A percentile compares a stretch with the other conserved stretches of the same genome.
These are phyloP conservation scores for Temnothorax ravouxi DNA, from an alignment of 2,888 invertebrate species.

Conservation along the genomic window DNA sequence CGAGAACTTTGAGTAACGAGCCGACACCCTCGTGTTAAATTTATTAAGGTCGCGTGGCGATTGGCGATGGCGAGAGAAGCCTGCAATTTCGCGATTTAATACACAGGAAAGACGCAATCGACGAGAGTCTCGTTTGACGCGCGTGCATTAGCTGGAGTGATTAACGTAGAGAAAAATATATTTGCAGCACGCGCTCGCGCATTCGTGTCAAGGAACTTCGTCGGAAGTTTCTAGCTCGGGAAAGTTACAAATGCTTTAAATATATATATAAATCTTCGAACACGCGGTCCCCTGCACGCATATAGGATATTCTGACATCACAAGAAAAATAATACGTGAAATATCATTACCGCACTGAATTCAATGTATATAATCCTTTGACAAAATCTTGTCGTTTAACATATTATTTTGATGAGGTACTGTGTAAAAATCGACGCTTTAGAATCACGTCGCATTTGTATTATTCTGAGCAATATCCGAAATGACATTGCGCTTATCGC, in stretches of 20 bases:
- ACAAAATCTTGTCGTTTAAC: neutral
- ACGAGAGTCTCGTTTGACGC: conserved; percentile 29
- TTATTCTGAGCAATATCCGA: neutral
- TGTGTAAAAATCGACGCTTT: neutral
- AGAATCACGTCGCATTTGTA: neutral
- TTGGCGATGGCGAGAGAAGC: conserved; percentile 31
- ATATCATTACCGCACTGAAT: neutral
- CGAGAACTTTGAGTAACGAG: conserved; percentile 50
- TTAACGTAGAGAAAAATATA: conserved; percentile 14
- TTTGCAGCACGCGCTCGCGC: conserved; percentile 2
- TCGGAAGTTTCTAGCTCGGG: neutral
- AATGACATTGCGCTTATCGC: conserved; percentile 11
- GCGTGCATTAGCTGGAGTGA: conserved; percentile 15
- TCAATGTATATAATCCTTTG: neutral
- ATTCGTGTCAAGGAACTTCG: conserved; percentile 27
- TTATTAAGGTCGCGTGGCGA: conserved; percentile 52
- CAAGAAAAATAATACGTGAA: neutral
- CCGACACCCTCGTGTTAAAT: conserved; percentile 47
- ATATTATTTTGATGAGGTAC: neutral
- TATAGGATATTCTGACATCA: neutral
- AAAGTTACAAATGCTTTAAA: neutral
- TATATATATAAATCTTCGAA: conserved; percentile 14
- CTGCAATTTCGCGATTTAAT: conserved; percentile 53
- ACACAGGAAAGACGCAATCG: conserved; percentile 29
- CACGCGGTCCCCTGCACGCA: neutral